Conservation (phyloP, 2,888 invertebrate genomes). For the Mamestra brassicae region DNA sequence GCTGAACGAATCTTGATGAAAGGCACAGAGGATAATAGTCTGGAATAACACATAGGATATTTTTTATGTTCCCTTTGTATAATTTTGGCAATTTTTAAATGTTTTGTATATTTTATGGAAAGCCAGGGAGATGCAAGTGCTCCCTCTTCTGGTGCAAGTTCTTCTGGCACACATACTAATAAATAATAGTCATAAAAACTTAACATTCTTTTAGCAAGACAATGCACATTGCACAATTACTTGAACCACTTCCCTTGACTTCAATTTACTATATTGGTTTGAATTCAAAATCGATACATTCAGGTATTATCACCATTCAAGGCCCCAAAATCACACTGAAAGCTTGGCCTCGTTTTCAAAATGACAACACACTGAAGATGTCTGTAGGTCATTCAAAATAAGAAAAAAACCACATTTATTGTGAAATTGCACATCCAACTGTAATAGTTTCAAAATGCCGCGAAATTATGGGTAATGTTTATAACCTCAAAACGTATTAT, state of each 20-base stretch:
- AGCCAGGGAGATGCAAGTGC: too few species aligned
- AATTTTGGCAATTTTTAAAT: too few species aligned
- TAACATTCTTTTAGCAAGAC: too few species aligned
- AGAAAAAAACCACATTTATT: slow-evolving; percentile 33
- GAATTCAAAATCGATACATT: slow-evolving; percentile 29
- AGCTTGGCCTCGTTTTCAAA: slow-evolving; percentile 30
- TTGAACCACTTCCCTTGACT: background rate
- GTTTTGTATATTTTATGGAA: too few species aligned
- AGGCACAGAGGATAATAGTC: too few species aligned
- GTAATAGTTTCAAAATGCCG: slow-evolving; percentile 30
- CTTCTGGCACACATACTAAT: too few species aligned
- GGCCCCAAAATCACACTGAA: slow-evolving; percentile 16
- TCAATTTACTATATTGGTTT: background rate
- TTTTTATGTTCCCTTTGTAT: too few species aligned
- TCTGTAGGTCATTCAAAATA: slow-evolving; percentile 15
- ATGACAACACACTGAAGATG: slow-evolving; percentile 34
- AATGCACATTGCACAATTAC: background rate
- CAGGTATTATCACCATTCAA: slow-evolving; percentile 8
- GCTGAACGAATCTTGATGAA: too few species aligned
- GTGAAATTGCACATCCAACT: slow-evolving; percentile 40
- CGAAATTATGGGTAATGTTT: slow-evolving; percentile 24
- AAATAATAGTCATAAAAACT: too few species aligned
- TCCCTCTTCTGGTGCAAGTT: too few species aligned
- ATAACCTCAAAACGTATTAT: slow-evolving; percentile 8
- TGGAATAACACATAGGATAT: too few species aligned